Base-by-base conservation (phyloP, 2,113 vertebrate genomes). In the Tenebrosternarchus preto region DNA sequence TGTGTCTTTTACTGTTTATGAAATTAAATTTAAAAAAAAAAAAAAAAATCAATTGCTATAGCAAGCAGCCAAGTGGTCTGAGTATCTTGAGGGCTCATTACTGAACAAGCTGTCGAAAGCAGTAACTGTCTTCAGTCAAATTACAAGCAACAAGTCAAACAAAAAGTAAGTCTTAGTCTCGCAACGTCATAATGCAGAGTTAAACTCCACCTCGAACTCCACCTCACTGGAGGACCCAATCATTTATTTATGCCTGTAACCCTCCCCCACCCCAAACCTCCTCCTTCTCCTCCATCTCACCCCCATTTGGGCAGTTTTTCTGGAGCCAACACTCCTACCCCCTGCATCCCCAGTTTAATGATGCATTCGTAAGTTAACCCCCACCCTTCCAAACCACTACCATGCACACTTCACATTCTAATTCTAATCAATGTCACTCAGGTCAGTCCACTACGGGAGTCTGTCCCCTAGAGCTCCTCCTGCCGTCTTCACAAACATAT, bases 371-470 rank as follows among this genome's bases (percentile, higher is more conserved):
- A 82, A 83, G 86, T 87, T 87, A 86, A 76, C 80, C 85, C 86
- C 86, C 73, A 43, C 88, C 86, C 83, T 1, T 2, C 84, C 27
- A 60, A 33, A 75, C 86, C 43, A 88, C 88, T 25, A 68, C 76
- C 64, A 80, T 88, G 88, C 90, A 90, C 90, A 89, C 90, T 92
- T 91, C 82, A 88, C 87, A 91, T 92, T 92, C 88, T 88, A 83
- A 92, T 93, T 92, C 90, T 93, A 93, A 94, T 94, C 88, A 89
- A 89, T 92, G 91, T 92, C 91, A 92, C 84, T 87, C 87, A 85
- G 93, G 91, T 93, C 92, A 91, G 86, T 89, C 89, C 87, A 87
- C 86, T 91, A 80, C 81, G 86, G 86, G 74, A 87, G 88, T 27
- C 22, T 7, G 39, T 25, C 39, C 24, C 12, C 86, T 66, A 85